Evolutionary conservation across 2,797 vertebrate genomes (phyloP).

Genomic region (Morus bassanus): DNA sequence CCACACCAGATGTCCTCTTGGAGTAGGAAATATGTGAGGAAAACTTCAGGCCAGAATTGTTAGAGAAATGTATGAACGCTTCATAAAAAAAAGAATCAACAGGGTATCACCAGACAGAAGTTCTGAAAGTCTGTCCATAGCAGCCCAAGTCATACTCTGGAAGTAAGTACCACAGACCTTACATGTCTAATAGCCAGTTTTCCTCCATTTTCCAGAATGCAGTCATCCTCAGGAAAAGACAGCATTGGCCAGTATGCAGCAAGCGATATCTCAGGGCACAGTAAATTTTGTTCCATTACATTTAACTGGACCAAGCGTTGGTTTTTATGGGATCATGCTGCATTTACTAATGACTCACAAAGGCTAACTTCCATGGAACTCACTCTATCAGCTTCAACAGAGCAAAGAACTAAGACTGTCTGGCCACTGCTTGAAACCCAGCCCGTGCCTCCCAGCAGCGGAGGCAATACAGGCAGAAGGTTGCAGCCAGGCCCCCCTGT

Average conservation of each 20-base stretch:
- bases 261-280: fast-evolving
- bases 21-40: not conserved
- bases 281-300: not conserved
- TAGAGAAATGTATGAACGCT: not conserved
- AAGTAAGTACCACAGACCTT: not conserved
- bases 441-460: not conserved
- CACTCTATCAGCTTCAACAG: not conserved
- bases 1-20: not conserved
- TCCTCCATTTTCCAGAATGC: not conserved
- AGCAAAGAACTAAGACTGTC: not conserved
- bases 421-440: not conserved
- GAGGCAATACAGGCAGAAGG: not conserved
- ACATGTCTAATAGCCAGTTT: not conserved
- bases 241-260: not conserved
- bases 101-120: not conserved
- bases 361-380: not conserved
- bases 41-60: not conserved
- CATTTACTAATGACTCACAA: not conserved
- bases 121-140: not conserved
- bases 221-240: not conserved
- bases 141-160: not conserved
- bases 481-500: not conserved
- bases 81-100: not conserved
- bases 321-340: not conserved
- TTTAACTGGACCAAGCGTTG: not conserved